Conservation (phyloP, 35 echinoderm and acorn worm species). For the Stichopus chloronotus region DNA sequence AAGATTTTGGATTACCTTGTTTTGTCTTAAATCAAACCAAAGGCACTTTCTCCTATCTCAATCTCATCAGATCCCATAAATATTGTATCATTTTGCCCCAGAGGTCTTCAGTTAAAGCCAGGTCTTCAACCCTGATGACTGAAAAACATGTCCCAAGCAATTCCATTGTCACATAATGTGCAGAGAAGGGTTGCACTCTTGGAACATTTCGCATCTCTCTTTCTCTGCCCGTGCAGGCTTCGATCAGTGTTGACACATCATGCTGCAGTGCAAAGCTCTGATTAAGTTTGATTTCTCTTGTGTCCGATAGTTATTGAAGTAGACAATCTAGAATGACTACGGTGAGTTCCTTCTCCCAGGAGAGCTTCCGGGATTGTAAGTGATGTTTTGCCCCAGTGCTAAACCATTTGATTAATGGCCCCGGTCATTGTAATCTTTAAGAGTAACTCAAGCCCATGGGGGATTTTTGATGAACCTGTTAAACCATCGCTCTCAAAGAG, state of each 20-base stretch:
- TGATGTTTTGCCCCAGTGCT: not conserved
- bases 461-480: not conserved
- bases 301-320: not conserved
- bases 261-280: not conserved
- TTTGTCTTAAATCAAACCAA: too few relatives aligned
- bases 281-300: not conserved
- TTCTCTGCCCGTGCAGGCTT: too few relatives aligned
- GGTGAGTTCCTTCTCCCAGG: not conserved
- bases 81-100: too few relatives aligned
- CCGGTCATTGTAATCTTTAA: not conserved
- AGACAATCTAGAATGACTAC: not conserved
- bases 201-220: too few relatives aligned
- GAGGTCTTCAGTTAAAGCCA: too few relatives aligned
- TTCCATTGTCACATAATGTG: too few relatives aligned
- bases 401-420: not conserved
- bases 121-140: too few relatives aligned
- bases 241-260: not conserved
- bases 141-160: too few relatives aligned
- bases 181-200: too few relatives aligned
- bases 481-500: not conserved
- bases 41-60: too few relatives aligned
- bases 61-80: too few relatives aligned
- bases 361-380: not conserved
- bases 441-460: not conserved
- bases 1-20: too few relatives aligned